Evolutionary conservation across 2,113 vertebrate genomes (phyloP).

Genomic region (Peromyscus maniculatus): DNA sequence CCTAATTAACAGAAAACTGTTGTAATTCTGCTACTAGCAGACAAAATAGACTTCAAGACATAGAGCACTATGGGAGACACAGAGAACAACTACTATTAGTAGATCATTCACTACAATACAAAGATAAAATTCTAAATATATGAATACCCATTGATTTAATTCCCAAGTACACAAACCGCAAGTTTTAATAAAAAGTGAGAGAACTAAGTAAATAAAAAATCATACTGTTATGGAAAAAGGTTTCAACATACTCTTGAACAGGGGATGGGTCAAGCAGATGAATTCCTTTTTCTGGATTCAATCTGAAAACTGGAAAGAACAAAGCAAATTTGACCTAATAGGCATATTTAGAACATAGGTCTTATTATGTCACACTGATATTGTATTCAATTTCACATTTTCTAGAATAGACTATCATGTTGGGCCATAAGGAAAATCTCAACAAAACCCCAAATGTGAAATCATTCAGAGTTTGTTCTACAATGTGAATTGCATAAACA

Average conservation of each 20-base stretch:
- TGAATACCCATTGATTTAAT: background rate
- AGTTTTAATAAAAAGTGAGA: background rate
- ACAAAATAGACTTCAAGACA: background rate
- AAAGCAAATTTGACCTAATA: background rate
- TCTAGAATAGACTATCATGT: too few relatives aligned
- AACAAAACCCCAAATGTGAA: too few relatives aligned
- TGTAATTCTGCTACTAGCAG: background rate
- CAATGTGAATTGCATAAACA: too few relatives aligned
- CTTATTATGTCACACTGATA: background rate
- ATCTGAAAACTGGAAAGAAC: background rate
- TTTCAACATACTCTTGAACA: background rate
- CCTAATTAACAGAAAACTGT: background rate
- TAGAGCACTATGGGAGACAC: background rate
- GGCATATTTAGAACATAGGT: background rate
- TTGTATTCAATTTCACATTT: background rate
- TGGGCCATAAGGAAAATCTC: too few relatives aligned
- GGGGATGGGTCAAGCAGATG: background rate
- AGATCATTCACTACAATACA: background rate
- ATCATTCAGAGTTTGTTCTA: too few relatives aligned
- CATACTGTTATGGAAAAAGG: background rate
- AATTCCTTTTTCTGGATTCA: background rate
- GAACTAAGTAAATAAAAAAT: background rate
- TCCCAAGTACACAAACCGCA: background rate
- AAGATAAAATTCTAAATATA: background rate
- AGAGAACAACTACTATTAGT: background rate